phyloP scores from a whole-genome alignment of 1,140 invertebrate genomes.

The Bacillus rossius region DNA sequence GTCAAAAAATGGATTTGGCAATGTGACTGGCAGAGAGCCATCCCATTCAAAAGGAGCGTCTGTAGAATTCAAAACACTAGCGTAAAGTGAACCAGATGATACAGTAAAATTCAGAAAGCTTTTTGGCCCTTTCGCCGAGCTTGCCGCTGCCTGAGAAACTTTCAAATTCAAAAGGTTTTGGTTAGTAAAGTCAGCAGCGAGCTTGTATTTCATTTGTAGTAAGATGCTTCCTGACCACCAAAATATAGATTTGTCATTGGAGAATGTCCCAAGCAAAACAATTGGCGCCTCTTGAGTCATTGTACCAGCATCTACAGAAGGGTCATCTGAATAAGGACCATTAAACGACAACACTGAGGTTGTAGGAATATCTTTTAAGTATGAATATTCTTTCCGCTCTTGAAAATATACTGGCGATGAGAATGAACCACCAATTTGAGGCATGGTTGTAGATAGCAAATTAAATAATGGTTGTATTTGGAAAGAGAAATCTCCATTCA shows the following conservation, averaged over 20 bases:
- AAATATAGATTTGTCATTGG: not conserved
- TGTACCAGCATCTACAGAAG: not conserved
- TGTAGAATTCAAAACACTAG: too few species aligned
- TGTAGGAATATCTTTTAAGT: not conserved
- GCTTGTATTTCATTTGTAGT: not conserved
- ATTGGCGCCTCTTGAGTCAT: not conserved
- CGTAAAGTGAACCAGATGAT: too few species aligned
- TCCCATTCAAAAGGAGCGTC: too few species aligned
- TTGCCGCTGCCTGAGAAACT: too few species aligned
- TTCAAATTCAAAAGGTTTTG: too few species aligned
- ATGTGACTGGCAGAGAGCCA: too few species aligned
- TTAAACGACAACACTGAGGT: not conserved
- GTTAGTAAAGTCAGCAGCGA: too few species aligned
- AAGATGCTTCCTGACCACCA: slow-evolving; percentile 4
- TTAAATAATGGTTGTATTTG: not conserved
- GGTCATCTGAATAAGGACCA: not conserved
- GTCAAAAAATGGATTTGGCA: too few species aligned
- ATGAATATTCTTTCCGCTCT: not conserved
- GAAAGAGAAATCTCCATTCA: slow-evolving; percentile 1
- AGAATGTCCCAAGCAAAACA: not conserved
- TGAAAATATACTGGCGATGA: slow-evolving; percentile 1
- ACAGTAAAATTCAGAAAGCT: too few species aligned
- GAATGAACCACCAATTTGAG: not conserved
- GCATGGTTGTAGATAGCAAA: too few species aligned
- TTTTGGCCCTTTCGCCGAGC: too few species aligned